Percentiles rank a stretch among this genome's conserved stretches.
These are phyloP conservation scores for Amitus sp. DNA, from an alignment of 2,888 invertebrate species.

Conservation along the genomic window DNA sequence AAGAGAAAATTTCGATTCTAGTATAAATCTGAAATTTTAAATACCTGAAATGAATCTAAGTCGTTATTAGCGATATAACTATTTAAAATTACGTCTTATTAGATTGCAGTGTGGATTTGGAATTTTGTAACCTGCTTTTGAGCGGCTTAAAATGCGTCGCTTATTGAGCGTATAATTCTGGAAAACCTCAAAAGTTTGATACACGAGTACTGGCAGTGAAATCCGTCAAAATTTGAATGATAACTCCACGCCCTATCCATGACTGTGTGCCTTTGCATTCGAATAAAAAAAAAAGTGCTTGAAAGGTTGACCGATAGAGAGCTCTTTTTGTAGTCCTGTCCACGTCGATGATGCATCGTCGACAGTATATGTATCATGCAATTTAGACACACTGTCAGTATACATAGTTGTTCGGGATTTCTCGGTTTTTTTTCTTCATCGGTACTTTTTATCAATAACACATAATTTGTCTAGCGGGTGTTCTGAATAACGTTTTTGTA, in stretches of 20 bases:
- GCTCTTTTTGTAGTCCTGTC: constrained; percentile 48
- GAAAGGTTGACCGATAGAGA: constrained; percentile 41
- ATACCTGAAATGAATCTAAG: no score
- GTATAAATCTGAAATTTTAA: no score
- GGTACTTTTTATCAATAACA: constrained; percentile 32
- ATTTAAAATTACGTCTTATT: no score
- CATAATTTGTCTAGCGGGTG: constrained; percentile 29
- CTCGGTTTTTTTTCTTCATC: constrained; percentile 20
- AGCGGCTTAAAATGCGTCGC: no score
- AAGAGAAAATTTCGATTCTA: no score
- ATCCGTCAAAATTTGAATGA: constrained; percentile 5
- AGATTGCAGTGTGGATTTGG: no score
- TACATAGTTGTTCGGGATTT: constrained; percentile 12
- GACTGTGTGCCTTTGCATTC: neutral
- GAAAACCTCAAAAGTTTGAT: neutral
- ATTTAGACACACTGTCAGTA: constrained; percentile 32
- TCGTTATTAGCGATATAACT: no score
- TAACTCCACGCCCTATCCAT: neutral
- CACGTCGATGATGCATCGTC: constrained; percentile 48
- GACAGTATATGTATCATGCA: constrained; percentile 14
- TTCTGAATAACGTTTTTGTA: constrained; percentile 13
- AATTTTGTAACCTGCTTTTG: no score
- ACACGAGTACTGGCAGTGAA: neutral
- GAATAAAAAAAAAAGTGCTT: constrained; percentile 21
- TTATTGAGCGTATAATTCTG: no score